Conservation (phyloP, 2,888 invertebrate genomes). For the Fragum whitleyi region DNA sequence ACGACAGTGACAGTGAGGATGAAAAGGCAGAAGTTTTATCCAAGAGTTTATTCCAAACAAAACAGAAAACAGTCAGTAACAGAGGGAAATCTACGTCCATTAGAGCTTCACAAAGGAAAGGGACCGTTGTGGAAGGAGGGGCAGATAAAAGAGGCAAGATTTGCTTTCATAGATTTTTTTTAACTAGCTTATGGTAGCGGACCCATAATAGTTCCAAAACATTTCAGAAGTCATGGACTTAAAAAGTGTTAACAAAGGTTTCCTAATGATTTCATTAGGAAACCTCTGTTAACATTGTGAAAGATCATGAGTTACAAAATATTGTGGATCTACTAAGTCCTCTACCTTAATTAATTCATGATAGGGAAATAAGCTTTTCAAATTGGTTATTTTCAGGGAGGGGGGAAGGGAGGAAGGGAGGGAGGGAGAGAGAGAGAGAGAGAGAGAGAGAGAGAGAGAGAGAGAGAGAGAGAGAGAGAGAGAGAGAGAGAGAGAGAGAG, state of each 20-base stretch:
- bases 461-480: neutral
- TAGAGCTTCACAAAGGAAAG: slow-evolving; percentile 24
- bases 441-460: neutral
- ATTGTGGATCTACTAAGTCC: too few relatives aligned
- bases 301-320: too few relatives aligned
- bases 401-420: too few relatives aligned
- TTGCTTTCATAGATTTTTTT: neutral
- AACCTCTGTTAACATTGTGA: too few relatives aligned
- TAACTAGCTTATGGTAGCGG: too few relatives aligned
- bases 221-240: too few relatives aligned
- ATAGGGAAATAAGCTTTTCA: too few relatives aligned
- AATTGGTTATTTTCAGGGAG: too few relatives aligned
- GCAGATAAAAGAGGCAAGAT: slow-evolving; percentile 29
- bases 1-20: slow-evolving; percentile 38
- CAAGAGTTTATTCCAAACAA: slow-evolving; percentile 33
- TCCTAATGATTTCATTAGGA: too few relatives aligned
- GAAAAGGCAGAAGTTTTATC: slow-evolving; percentile 51
- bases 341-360: too few relatives aligned
- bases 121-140: slow-evolving; percentile 38
- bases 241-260: too few relatives aligned
- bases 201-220: too few relatives aligned
- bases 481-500: neutral
- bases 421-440: slow-evolving; percentile 11
- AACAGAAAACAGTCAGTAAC: neutral
- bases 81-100: neutral